Percentiles rank a stretch among this genome's conserved stretches.
Evolutionary conservation across 2,888 invertebrate species (phyloP).

Genomic region (Cabera pusaria): DNA sequence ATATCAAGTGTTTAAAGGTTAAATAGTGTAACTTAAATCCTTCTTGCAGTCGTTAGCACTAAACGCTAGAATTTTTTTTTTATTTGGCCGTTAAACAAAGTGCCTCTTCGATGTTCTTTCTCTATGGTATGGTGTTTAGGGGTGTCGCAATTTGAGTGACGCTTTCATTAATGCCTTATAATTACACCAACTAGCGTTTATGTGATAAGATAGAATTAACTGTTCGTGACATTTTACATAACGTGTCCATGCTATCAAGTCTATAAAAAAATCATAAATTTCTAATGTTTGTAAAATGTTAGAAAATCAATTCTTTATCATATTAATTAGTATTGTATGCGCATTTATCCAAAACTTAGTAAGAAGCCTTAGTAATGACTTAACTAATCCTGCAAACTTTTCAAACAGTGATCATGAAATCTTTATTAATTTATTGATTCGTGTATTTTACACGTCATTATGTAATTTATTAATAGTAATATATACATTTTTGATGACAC

Average conservation of each 20-base stretch:
- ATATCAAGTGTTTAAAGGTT: too few relatives aligned
- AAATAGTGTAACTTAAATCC: neutral
- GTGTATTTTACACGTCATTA: constrained; percentile 6
- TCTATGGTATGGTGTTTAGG: constrained; percentile 6
- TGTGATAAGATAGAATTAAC: constrained; percentile 15
- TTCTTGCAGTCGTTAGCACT: constrained; percentile 8
- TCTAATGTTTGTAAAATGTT: too few relatives aligned
- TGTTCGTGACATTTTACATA: too few relatives aligned
- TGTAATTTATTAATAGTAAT: constrained; percentile 10
- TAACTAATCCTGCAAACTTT: too few relatives aligned
- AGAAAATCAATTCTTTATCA: neutral
- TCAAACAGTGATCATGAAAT: too few relatives aligned
- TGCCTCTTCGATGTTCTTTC: constrained; percentile 17
- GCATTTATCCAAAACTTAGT: constrained; percentile 12
- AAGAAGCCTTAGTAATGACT: neutral
- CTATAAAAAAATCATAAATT: too few relatives aligned
- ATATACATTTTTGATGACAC: too few relatives aligned
- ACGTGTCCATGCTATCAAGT: too few relatives aligned
- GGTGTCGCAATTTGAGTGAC: constrained; percentile 5
- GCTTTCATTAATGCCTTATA: constrained; percentile 44
- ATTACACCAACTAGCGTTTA: constrained; percentile 58
- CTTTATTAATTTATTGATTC: too few relatives aligned
- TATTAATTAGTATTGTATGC: constrained; percentile 1
- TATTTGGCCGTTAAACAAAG: constrained; percentile 10
- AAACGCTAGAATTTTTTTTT: constrained; percentile 7